These are phyloP conservation scores for Morone saxatilis DNA, from an alignment of 2,113 vertebrate species.

Conservation along the genomic window DNA sequence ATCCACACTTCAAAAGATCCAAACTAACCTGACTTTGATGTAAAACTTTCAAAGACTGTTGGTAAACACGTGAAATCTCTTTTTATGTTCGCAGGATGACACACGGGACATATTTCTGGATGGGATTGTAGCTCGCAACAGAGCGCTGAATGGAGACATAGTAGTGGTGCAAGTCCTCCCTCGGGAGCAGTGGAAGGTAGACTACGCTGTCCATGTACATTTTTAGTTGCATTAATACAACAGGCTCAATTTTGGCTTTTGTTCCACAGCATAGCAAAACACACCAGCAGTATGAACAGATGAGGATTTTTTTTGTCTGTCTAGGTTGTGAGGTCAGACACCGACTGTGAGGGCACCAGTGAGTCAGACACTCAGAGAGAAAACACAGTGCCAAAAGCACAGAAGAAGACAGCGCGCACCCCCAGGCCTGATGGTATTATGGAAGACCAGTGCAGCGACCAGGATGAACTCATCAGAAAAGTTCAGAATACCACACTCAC, in stretches of 20 bases:
- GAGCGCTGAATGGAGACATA: conserved; percentile 94
- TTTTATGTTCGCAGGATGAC: conserved; percentile 86
- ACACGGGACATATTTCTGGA: conserved; percentile 94
- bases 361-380: conserved; percentile 74
- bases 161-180: conserved; percentile 93
- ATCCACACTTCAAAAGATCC: too few species aligned
- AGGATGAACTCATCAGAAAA: conserved; percentile 64
- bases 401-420: conserved; percentile 19
- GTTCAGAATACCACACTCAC: conserved; percentile 52
- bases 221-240: background rate
- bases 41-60: background rate
- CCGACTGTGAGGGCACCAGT: conserved; percentile 83
- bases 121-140: conserved; percentile 92
- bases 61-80: background rate
- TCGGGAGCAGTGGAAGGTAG: conserved; percentile 96
- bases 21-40: too few species aligned
- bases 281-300: background rate
- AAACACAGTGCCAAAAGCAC: conserved; percentile 32
- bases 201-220: background rate
- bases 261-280: conserved; percentile 51
- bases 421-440: conserved; percentile 82
- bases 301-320: conserved; percentile 39
- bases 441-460: conserved; percentile 85
- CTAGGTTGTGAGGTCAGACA: conserved; percentile 90
- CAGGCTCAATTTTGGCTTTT: conserved; percentile 33